phyloP scores from a whole-genome alignment of 1,140 invertebrate species.

The Lineus longissimus region DNA sequence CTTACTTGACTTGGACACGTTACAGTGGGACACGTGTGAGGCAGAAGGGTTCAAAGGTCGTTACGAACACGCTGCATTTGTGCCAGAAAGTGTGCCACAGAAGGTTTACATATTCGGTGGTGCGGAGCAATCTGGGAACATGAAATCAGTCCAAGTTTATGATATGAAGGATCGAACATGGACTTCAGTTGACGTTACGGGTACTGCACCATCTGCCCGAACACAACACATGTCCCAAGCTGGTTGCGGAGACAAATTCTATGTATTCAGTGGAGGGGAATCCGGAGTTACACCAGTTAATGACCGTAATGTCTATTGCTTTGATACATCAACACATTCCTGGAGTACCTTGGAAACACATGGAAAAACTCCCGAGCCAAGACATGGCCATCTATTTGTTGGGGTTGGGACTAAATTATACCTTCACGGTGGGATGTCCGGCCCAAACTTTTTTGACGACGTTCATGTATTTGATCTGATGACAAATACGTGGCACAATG shows the following conservation, averaged over 20 bases:
- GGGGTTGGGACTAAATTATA: slow-evolving; percentile 42
- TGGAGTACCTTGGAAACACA: slow-evolving; percentile 40
- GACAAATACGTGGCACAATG: slow-evolving; percentile 38
- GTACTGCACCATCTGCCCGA: slow-evolving; percentile 40
- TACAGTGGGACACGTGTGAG: slow-evolving; percentile 46
- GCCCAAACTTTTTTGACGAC: slow-evolving; percentile 50
- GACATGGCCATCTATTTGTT: slow-evolving; percentile 53
- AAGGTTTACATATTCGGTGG: slow-evolving; percentile 53
- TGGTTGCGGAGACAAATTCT: slow-evolving; percentile 38
- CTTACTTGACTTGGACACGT: slow-evolving; percentile 46
- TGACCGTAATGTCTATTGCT: slow-evolving; percentile 48
- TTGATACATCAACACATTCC: slow-evolving; percentile 31
- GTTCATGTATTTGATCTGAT: slow-evolving; percentile 49
- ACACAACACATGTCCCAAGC: slow-evolving; percentile 46
- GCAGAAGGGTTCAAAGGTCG: slow-evolving; percentile 37
- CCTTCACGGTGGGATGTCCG: slow-evolving; percentile 52
- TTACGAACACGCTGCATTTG: slow-evolving; percentile 50
- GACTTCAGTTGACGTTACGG: slow-evolving; percentile 31
- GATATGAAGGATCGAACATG: slow-evolving; percentile 37
- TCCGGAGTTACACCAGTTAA: slow-evolving; percentile 45
- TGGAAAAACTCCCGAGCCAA: slow-evolving; percentile 45
- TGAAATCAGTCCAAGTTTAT: slow-evolving; percentile 50
- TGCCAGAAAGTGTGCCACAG: slow-evolving; percentile 29
- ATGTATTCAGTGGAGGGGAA: slow-evolving; percentile 53
- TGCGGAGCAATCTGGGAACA: slow-evolving; percentile 48